Conservation (phyloP, 2,888 invertebrate genomes). For the Fragum sueziense region DNA sequence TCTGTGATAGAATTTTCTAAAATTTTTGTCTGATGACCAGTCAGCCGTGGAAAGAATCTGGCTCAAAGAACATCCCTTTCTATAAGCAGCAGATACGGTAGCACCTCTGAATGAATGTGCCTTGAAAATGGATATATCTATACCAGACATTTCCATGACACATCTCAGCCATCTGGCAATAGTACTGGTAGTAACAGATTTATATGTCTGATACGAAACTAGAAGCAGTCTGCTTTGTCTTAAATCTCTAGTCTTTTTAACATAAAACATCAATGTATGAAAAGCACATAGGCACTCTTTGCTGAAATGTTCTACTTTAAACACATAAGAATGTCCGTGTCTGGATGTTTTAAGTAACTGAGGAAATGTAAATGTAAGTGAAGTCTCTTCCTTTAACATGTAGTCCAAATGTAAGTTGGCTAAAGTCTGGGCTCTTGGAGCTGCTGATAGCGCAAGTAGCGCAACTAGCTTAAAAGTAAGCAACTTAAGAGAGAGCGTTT, state of each 20-base stretch:
- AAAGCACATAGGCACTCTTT: not conserved
- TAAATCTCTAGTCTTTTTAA: not conserved
- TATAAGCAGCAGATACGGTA: slow-evolving; percentile 32
- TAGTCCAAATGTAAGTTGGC: slow-evolving; percentile 23
- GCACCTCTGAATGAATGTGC: slow-evolving; percentile 38
- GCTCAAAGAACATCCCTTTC: too few species aligned
- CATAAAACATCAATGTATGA: slow-evolving; percentile 31
- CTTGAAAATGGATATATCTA: not conserved
- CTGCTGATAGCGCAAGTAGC: too few species aligned
- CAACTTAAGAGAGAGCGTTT: too few species aligned
- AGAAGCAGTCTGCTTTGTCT: not conserved
- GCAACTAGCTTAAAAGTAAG: slow-evolving; percentile 35
- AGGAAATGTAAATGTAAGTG: not conserved
- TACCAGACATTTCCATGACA: not conserved
- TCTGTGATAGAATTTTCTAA: too few species aligned
- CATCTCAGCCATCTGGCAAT: slow-evolving; percentile 41
- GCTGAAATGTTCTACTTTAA: not conserved
- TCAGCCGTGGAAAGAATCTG: too few species aligned
- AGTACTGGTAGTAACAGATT: not conserved
- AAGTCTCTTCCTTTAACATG: slow-evolving; percentile 12
- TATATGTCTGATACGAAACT: not conserved
- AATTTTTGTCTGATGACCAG: too few species aligned
- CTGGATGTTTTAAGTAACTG: not conserved
- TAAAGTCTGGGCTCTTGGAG: not conserved
- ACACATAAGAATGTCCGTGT: not conserved